phyloP scores from a whole-genome alignment of 2,888 invertebrate genomes.

The Aporophyla lueneburgensis region DNA sequence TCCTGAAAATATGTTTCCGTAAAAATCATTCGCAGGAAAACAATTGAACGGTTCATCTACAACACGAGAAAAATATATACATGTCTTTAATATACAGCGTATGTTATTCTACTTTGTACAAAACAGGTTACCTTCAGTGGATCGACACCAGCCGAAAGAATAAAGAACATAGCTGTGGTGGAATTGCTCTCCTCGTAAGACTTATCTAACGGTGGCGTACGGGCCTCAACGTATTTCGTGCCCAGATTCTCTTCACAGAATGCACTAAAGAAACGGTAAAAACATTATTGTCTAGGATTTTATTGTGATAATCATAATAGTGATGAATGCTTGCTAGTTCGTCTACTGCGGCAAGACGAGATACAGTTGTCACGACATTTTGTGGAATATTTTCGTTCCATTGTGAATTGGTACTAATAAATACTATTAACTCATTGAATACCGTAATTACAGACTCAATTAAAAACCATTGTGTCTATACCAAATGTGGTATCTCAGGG shows the following conservation, averaged over 20 bases:
- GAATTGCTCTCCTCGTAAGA: conserved; percentile 96
- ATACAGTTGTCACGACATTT: background rate
- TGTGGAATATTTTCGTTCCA: background rate
- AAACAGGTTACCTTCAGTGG: conserved; percentile 93
- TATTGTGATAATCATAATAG: background rate
- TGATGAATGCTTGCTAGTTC: background rate
- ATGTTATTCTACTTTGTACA: background rate
- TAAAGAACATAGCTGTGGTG: conserved; percentile 97
- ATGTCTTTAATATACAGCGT: background rate
- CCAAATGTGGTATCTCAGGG: too few relatives aligned
- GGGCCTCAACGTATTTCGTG: conserved; percentile 94
- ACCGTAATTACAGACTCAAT: too few relatives aligned
- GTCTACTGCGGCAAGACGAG: too few relatives aligned
- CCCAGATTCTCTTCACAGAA: conserved; percentile 98
- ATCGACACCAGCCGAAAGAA: conserved; percentile 98
- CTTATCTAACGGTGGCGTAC: conserved; percentile 95
- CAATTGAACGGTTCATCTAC: background rate
- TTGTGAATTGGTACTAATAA: background rate
- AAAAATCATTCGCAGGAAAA: background rate
- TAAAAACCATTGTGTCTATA: too few relatives aligned
- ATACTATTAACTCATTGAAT: too few relatives aligned
- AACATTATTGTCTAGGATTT: background rate
- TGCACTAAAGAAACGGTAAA: conserved; percentile 83
- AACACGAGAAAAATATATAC: background rate
- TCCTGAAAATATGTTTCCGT: conserved; percentile 89